Base-by-base conservation (phyloP, 2,888 invertebrate genomes). In the Crepidodera aurea region DNA sequence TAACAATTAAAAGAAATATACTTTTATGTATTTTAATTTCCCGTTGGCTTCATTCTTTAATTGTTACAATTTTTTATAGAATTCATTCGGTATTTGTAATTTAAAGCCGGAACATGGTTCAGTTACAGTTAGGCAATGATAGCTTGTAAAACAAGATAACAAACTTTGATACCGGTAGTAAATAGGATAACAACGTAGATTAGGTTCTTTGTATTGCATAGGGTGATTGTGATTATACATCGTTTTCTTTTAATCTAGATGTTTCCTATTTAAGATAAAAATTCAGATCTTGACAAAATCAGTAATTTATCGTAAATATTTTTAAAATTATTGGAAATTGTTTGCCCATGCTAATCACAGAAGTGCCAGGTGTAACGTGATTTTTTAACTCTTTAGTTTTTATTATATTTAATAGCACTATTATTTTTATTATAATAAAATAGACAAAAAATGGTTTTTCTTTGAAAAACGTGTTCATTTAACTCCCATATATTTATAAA, bases 91-190 rank as follows among this genome's bases (percentile, higher is more conserved):
- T 46, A 12, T 46, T 25, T 46, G 46, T 25, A 19, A 16, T 46
- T 46, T 22, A 25, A 46, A 46, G 22, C 46, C 46, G 46, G 46
- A 46, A 46, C 46, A 46, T 22, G 46, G 8, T 46, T 12, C 13
- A 13, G 19, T 46, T 22, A 46, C 46, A 19, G 13, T 25, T 46
- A 46, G 13, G 22, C 25, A 46, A 46, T 25, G 13, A 46, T 22
- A 46, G 46, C 22, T 46, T 46, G 42, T 42, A 40, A 15, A 22
- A 46, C 46, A 19, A 46, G 46, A 46, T 46, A 46, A 46, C n/a
- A 25, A 46, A 46, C 25, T 42, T 42, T 19, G 46, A 25, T 46
- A 46, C 46, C 46, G 46, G 46, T 46, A 46, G 46, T 46, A 46
- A 46, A 46, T 46, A 13, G 46, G 46, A 46, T 46, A 46, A 46